phyloP scores from a whole-genome alignment of 2,797 vertebrate species.

The Parambassis ranga region DNA sequence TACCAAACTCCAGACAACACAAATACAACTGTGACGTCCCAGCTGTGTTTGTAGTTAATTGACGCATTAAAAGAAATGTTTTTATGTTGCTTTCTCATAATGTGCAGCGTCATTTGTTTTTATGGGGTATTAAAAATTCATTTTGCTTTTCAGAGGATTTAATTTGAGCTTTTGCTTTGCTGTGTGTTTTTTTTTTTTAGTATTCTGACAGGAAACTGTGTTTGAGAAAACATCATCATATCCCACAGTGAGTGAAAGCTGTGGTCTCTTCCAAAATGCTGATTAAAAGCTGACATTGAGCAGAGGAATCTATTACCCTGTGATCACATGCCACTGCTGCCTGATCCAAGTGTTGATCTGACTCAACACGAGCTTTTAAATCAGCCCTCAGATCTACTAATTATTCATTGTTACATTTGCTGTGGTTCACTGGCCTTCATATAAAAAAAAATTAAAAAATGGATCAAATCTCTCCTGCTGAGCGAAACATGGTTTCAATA shows the following conservation, averaged over 20 bases:
- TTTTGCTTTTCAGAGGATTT: background rate
- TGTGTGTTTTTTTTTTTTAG: background rate
- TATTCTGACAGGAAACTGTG: slow-evolving; percentile 8
- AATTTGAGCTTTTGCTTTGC: background rate
- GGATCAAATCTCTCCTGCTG: slow-evolving; percentile 49
- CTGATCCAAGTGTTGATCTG: slow-evolving; percentile 48
- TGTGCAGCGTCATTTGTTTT: slow-evolving; percentile 6
- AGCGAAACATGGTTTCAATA: slow-evolving; percentile 77
- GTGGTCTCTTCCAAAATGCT: slow-evolving; percentile 9
- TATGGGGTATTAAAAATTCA: background rate
- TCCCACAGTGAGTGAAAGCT: background rate
- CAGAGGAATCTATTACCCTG: slow-evolving; percentile 27
- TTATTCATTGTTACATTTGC: slow-evolving; percentile 57
- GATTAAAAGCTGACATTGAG: slow-evolving; percentile 31
- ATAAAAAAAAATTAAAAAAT: too few relatives aligned
- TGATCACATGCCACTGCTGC: slow-evolving; percentile 18
- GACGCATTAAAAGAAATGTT: slow-evolving; percentile 20
- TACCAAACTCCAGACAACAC: slow-evolving; percentile 48
- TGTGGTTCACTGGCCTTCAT: slow-evolving; percentile 49
- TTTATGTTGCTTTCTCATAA: slow-evolving; percentile 11
- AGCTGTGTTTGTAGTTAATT: slow-evolving; percentile 24
- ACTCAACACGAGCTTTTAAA: slow-evolving; percentile 55
- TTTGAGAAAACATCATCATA: slow-evolving; percentile 2
- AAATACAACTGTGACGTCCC: slow-evolving; percentile 46
- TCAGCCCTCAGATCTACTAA: slow-evolving; percentile 53